Evolutionary conservation across 2,888 invertebrate species (phyloP).

Genomic region (Diadromus collaris): DNA sequence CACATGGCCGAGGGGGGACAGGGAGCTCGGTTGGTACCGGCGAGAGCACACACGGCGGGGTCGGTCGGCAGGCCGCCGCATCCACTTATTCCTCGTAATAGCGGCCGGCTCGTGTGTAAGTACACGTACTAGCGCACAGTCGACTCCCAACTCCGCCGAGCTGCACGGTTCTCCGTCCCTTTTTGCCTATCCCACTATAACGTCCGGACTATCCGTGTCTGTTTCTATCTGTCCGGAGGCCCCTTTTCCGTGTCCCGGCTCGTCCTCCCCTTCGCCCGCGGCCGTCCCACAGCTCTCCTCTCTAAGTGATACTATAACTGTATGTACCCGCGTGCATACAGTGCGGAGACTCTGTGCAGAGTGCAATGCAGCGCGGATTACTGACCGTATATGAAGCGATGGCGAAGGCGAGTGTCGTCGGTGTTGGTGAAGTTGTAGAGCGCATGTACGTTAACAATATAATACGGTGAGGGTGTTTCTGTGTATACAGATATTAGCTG

Average conservation of each 20-base stretch:
- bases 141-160: slow-evolving; percentile 3
- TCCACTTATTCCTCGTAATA: slow-evolving; percentile 63
- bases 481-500: slow-evolving; percentile 50
- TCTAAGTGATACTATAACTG: slow-evolving; percentile 16
- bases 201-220: slow-evolving; percentile 10
- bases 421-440: slow-evolving; percentile 37
- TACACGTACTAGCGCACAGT: slow-evolving; percentile 49
- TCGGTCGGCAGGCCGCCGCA: slow-evolving; percentile 47
- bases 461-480: slow-evolving; percentile 17
- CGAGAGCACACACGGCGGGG: slow-evolving; percentile 23
- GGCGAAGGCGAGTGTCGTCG: slow-evolving; percentile 45
- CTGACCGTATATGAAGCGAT: slow-evolving; percentile 40
- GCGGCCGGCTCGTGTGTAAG: slow-evolving; percentile 57
- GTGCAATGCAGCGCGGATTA: slow-evolving; percentile 52
- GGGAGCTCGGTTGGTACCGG: slow-evolving; percentile 17
- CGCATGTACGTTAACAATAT: not conserved
- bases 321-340: slow-evolving; percentile 9
- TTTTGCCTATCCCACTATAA: slow-evolving; percentile 27
- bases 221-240: not conserved
- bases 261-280: slow-evolving; percentile 3
- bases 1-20: slow-evolving; percentile 35
- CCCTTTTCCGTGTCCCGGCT: slow-evolving; percentile 16
- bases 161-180: not conserved
- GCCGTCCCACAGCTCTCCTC: not conserved
- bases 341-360: slow-evolving; percentile 11